These are phyloP conservation scores for Eurytoma californica DNA, from an alignment of 2,888 invertebrate species.

Conservation along the genomic window DNA sequence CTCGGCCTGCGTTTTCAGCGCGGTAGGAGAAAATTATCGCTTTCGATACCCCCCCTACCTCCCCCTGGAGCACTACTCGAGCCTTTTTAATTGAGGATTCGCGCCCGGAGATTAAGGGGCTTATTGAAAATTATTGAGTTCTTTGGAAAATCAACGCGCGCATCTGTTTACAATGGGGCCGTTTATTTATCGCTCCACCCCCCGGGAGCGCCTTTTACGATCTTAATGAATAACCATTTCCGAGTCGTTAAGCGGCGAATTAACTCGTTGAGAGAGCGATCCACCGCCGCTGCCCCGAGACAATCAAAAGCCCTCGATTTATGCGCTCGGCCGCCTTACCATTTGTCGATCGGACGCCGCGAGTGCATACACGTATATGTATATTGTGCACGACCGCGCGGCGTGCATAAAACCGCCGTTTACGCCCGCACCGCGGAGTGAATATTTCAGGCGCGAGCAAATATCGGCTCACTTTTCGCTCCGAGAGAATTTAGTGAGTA, in stretches of 20 bases:
- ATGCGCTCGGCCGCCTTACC: neutral
- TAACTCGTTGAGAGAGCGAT: neutral
- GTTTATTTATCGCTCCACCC: constrained; percentile 8
- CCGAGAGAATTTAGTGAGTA: constrained; percentile 47
- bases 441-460: constrained; percentile 54
- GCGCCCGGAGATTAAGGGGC: constrained; percentile 31
- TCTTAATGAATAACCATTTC: constrained; percentile 23
- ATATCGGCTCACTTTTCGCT: constrained; percentile 54
- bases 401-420: constrained; percentile 14
- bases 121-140: constrained; percentile 51
- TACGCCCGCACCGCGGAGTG: constrained; percentile 39
- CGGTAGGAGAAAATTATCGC: constrained; percentile 53
- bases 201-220: constrained; percentile 27
- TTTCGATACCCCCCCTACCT: constrained; percentile 4
- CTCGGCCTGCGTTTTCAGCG: constrained; percentile 12
- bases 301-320: constrained; percentile 18
- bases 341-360: neutral
- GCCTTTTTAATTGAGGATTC: constrained; percentile 41
- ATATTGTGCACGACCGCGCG: too few relatives aligned
- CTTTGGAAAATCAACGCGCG: constrained; percentile 37
- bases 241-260: constrained; percentile 15
- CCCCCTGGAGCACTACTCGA: neutral
- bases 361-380: too few relatives aligned
- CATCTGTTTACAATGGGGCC: constrained; percentile 20
- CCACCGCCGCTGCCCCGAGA: neutral